Evolutionary conservation across 1,140 invertebrate genomes (phyloP), one percentile per base, ranked within the genome.

Genomic region (Zaprionus capensis): DNA sequence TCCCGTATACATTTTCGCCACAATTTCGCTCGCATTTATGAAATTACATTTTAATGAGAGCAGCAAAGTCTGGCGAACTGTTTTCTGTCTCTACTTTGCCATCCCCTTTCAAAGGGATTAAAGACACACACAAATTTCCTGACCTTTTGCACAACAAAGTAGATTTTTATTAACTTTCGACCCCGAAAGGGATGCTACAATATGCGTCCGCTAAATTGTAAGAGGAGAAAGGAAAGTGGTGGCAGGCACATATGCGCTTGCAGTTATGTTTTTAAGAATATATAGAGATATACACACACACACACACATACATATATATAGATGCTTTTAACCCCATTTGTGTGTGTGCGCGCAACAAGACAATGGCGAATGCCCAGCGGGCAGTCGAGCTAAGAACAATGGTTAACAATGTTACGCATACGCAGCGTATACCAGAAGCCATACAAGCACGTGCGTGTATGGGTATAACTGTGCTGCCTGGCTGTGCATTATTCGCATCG

Each of bases 321-420:
- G 26, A 6, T 69, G 58, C 53, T 71, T 55, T 41, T 58, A 68
- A 58, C 62, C 71, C 67, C 15, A 22, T 75, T 64, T 63, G 15
- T 28, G 41, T 34, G 31, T 70, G 17, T 24, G 15, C 34, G n/a
- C 61, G 15, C 55, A 63, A 36, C 34, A 64, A 76, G 65, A 61
- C 55, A 69, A 55, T 34, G 20, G 28, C 55, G 61, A 53, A 66
- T 72, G 68, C 63, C 71, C 81, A 67, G 26, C 61, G 78, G 73
- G 62, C 49, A 73, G 44, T 17, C 17, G 41, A 36, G 28, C 65
- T 53, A 28, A 68, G 79, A 71, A 85, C 75, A 85, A 82, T 76
- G 74, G 78, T 66, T 84, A 90, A 78, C 81, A 78, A 71, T 77
- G 74, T 90, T 72, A 81, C 76, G 78, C 58, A 88, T 88, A 88